phyloP scores from a whole-genome alignment of 2,797 vertebrate species.

The Hirundo rustica region DNA sequence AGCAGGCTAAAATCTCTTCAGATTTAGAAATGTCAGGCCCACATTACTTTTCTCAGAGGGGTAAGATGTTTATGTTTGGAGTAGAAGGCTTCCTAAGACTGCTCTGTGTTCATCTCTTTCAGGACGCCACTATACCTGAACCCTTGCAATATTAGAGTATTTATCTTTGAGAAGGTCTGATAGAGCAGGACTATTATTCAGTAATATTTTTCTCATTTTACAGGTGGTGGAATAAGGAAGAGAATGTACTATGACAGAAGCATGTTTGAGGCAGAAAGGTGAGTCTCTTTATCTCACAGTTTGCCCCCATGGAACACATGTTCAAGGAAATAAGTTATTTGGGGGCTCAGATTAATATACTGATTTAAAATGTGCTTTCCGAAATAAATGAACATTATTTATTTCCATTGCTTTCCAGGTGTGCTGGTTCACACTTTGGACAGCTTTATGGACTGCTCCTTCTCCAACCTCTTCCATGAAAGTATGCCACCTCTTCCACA shows the following conservation, averaged over 20 bases:
- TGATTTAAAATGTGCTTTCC: neutral
- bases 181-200: neutral
- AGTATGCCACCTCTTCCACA: neutral
- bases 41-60: neutral
- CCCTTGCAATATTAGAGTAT: neutral
- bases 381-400: neutral
- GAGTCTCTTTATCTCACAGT: neutral
- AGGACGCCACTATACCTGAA: neutral
- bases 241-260: neutral
- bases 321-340: neutral
- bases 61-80: neutral
- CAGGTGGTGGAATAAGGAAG: neutral
- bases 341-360: neutral
- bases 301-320: fast-evolving
- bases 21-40: no score
- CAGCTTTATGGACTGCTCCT: neutral
- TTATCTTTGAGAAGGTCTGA: neutral
- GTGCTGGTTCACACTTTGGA: neutral
- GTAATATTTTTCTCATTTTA: neutral
- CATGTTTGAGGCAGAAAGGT: neutral
- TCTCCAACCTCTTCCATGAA: neutral
- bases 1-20: no score
- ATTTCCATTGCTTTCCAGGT: neutral
- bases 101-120: neutral
- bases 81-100: neutral